Base-by-base conservation (phyloP, 1,140 invertebrate species). In the Dendrolimus kikuchii region DNA sequence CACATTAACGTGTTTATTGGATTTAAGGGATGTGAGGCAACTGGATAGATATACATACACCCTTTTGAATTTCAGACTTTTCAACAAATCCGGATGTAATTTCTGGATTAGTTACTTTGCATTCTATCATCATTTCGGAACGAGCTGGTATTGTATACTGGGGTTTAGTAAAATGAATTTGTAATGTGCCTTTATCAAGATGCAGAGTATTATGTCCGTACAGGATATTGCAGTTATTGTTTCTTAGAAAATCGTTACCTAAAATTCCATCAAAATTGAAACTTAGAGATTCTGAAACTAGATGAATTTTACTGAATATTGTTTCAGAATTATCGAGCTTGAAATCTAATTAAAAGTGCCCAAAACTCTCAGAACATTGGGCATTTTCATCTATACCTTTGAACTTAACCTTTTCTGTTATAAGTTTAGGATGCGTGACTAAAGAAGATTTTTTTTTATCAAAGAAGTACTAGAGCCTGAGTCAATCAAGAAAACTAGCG, bases 11-110 rank as follows among this genome's bases (percentile, higher is more conserved):
- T n/a, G n/a, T n/a, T n/a, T n/a, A n/a, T 85, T 76, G 44, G 65
- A 51, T 55, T 72, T 71, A 38, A 78, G 71, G 7, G 62, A 39
- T 48, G n/a, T 71, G 59, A 10, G 78, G 80, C 42, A 71, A 79
- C 46, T 75, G 53, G 56, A 83, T 84, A 4, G 59, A 60, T 63
- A 56, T 61, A 1, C n/a, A n/a, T n/a, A 36, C 45, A 42, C 51
- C 6, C 4, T 63, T 53, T n/a, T 57, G 55, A 7, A 37, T 38
- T 7, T 51, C 10, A 7, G 48, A 38, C 2, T 62, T 58, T 23
- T 60, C 4, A 1, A 62, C 52, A 1, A 62, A 3, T 8, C 60
- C 64, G 54, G 58, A 52, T 41, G 50, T 58, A 1, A 62, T 8
- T 5, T 58, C 46, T 0, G 57, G 40, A 40, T 62, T 55, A 7